These are phyloP conservation scores for Aegithalos caudatus DNA, from an alignment of 2,113 vertebrate genomes.

Conservation along the genomic window DNA sequence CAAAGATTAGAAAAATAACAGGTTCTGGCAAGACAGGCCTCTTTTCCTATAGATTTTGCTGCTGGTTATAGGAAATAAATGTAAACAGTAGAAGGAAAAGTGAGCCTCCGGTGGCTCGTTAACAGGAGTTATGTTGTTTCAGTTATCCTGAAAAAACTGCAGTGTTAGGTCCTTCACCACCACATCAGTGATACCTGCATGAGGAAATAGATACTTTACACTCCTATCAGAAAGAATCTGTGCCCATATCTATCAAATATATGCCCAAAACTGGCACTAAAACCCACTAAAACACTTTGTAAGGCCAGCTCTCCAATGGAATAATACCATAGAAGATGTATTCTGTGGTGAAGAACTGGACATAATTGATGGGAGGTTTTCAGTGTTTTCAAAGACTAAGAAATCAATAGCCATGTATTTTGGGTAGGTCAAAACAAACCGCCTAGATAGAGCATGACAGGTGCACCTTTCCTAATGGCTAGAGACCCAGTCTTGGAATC, in stretches of 20 bases:
- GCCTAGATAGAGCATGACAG: conserved; percentile 27
- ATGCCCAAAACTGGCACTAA: neutral
- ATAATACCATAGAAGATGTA: neutral
- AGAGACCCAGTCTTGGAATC: neutral
- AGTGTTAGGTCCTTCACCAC: neutral
- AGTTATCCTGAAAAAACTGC: neutral
- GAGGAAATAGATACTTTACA: neutral
- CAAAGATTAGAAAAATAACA: neutral
- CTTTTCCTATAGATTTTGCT: neutral
- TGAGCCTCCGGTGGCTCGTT: neutral
- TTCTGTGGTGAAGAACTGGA: neutral
- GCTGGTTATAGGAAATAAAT: neutral
- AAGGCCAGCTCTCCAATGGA: neutral
- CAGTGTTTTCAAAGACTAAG: neutral
- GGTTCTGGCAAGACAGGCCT: neutral
- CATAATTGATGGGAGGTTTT: neutral
- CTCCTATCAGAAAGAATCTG: neutral
- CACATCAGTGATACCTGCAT: neutral
- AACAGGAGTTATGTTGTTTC: neutral
- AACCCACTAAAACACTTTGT: neutral
- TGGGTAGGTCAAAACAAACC: neutral
- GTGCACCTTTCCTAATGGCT: conserved; percentile 11
- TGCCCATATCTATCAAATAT: neutral
- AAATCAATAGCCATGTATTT: neutral
- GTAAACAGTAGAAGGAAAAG: neutral